A percentile compares a stretch with the other conserved stretches of the same genome.
Evolutionary conservation across 2,797 vertebrate genomes (phyloP).

Genomic region (Melanotaenia boesemani): DNA sequence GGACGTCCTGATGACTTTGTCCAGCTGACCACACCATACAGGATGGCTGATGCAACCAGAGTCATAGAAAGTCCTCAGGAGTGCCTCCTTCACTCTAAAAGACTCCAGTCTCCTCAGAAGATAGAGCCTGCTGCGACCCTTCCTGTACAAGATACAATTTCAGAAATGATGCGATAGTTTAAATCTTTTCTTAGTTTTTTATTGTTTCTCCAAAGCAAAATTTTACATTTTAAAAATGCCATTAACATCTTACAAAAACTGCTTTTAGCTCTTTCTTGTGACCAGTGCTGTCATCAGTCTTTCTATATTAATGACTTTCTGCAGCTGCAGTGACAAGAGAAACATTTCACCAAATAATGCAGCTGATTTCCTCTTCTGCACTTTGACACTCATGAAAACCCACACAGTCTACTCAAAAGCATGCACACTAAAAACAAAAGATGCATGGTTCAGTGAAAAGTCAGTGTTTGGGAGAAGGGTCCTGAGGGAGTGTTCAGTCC

Average conservation of each 20-base stretch:
- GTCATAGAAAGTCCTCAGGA: too few species aligned
- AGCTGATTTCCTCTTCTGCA: not conserved
- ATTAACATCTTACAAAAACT: not conserved
- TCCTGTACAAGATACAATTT: not conserved
- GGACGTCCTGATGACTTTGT: too few species aligned
- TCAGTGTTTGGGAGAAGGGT: constrained; percentile 17
- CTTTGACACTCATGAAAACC: not conserved
- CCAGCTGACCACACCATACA: too few species aligned
- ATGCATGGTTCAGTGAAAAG: constrained; percentile 36
- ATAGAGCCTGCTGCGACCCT: too few species aligned
- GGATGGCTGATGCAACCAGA: too few species aligned
- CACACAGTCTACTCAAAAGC: constrained; percentile 6
- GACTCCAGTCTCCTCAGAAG: too few species aligned
- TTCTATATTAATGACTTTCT: not conserved
- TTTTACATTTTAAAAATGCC: not conserved
- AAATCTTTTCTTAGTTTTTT: not conserved
- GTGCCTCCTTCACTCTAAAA: too few species aligned
- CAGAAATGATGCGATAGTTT: not conserved
- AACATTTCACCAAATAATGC: constrained; percentile 3
- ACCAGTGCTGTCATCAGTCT: too few species aligned
- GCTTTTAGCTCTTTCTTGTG: not conserved
- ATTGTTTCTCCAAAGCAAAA: not conserved
- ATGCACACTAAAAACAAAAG: constrained; percentile 23
- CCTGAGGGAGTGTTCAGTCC: constrained; percentile 43
- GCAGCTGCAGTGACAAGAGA: not conserved